Percentiles rank a stretch among this genome's conserved stretches.
phyloP scores from a whole-genome alignment of 2,797 vertebrate genomes.

The Ciconia nigra region DNA sequence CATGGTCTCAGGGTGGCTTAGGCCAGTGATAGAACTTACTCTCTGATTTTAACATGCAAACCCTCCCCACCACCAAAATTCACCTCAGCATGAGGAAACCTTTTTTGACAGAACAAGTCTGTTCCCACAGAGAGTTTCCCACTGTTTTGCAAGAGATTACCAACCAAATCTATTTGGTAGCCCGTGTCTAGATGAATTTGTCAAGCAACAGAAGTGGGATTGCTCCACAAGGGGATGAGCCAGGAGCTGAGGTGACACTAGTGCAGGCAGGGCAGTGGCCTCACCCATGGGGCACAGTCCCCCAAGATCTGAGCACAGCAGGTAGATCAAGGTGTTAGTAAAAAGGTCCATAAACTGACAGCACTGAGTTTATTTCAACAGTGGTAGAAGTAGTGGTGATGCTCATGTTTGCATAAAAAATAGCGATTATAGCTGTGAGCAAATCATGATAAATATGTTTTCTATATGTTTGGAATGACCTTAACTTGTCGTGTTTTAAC shows the following conservation, averaged over 20 bases:
- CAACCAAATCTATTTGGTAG: not conserved
- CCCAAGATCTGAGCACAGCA: not conserved
- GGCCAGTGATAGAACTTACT: not conserved
- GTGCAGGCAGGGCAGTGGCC: not conserved
- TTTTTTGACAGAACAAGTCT: not conserved
- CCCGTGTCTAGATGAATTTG: not conserved
- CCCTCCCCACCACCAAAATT: not conserved
- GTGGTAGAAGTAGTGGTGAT: not conserved
- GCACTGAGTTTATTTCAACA: not conserved
- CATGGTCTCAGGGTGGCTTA: fast-evolving
- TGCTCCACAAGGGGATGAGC: not conserved
- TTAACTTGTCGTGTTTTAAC: not conserved
- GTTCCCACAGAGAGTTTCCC: not conserved
- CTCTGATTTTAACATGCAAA: not conserved
- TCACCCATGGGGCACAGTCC: fast-evolving
- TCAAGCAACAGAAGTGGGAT: not conserved
- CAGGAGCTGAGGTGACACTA: not conserved
- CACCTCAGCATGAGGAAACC: not conserved
- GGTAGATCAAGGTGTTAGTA: not conserved
- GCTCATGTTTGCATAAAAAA: not conserved
- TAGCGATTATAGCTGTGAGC: not conserved
- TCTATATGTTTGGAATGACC: not conserved
- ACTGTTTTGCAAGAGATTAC: not conserved
- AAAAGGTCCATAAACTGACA: not conserved
- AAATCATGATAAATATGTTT: not conserved